Base-by-base conservation (phyloP, 2,113 vertebrate genomes). In the Cebidichthys violaceus region DNA sequence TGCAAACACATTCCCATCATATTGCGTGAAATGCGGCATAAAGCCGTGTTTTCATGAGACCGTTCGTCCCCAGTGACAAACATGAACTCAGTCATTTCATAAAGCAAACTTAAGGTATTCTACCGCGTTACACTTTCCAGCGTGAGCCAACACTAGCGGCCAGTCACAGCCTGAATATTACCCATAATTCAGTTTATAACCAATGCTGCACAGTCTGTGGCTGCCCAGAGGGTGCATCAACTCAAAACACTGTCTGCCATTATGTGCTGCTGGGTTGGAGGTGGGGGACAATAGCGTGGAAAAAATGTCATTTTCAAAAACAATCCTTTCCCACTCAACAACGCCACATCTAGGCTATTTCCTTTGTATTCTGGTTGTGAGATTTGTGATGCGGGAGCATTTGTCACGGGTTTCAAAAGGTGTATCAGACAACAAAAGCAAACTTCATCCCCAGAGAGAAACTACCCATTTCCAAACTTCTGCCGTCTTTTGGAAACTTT, bases 361-460 rank as follows among this genome's bases (percentile, higher is more conserved):
- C 93, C 95, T 93, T 90, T 95, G 92, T 94, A 92, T 94, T 92
- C 92, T 92, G 92, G 88, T 95, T 94, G 94, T 93, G 94, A 94
- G 93, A 94, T 94, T 94, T 95, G 93, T 91, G 94, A 95, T 95
- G 93, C 90, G 88, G 92, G 94, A 86, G 93, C 91, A 95, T 95
- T 95, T 94, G 95, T 94, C 94, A 95, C 82, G 92, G 94, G 82
- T 94, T 92, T 91, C 88, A 93, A 91, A 55, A 94, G 92, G 92
- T 90, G 94, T 94, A 95, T 94, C 93, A 94, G 93, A 93, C 87
- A 93, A 91, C 88, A 92, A 91, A 92, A 80, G 80, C 81, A 88
- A 92, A 92, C 91, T 93, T 89, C 73, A 85, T 89, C 89, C 87
- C 86, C 78, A 41, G 54, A 83, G 82, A 86, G 83, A 90, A 91